These are phyloP conservation scores for Ceratosolen fusciceps DNA, from an alignment of 1,140 invertebrate species.

Conservation along the genomic window DNA sequence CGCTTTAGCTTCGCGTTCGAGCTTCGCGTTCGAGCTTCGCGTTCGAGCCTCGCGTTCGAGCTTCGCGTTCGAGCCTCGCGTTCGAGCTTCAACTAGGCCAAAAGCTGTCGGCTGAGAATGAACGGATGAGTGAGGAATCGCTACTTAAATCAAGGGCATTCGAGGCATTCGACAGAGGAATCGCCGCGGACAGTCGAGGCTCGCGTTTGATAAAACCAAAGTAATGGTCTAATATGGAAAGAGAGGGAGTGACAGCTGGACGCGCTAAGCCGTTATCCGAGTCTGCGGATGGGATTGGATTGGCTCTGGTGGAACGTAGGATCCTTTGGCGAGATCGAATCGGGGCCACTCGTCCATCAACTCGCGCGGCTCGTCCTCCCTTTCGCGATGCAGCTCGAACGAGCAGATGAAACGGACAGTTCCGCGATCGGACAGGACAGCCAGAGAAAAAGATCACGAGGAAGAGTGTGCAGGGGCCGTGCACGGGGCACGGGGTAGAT, in stretches of 20 bases:
- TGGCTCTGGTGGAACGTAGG: background rate
- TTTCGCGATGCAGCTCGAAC: background rate
- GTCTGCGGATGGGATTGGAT: background rate
- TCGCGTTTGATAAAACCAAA: background rate
- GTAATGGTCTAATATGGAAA: too few species aligned
- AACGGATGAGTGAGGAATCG: too few species aligned
- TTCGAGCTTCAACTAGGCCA: too few species aligned
- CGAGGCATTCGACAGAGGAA: too few species aligned
- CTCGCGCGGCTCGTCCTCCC: background rate
- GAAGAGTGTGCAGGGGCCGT: too few species aligned
- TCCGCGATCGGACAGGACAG: background rate
- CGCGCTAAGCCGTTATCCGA: background rate
- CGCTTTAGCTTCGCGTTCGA: too few species aligned
- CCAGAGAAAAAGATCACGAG: background rate
- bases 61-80: too few species aligned
- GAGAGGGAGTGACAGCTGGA: background rate
- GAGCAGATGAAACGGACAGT: constrained; percentile 3
- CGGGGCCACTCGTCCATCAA: background rate
- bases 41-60: too few species aligned
- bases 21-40: too few species aligned
- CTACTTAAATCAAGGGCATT: too few species aligned
- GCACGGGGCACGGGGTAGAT: background rate
- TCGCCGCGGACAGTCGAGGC: too few species aligned
- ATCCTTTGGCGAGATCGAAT: background rate
- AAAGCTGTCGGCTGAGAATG: too few species aligned